These are phyloP conservation scores for Acanthornis magna DNA, from an alignment of 2,797 vertebrate species.

Conservation along the genomic window DNA sequence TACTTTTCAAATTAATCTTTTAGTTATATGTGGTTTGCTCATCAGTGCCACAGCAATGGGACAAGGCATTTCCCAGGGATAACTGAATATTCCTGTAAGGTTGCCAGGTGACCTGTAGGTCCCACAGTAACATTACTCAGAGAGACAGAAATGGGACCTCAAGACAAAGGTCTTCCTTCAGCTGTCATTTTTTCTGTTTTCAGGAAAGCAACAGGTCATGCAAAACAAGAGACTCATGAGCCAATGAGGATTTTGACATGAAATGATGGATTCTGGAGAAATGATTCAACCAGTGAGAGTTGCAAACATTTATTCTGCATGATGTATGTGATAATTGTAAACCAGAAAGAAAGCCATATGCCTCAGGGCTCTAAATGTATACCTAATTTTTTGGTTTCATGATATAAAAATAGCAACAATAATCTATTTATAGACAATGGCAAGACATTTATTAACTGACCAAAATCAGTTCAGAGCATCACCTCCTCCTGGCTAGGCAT, in stretches of 20 bases:
- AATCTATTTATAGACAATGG: not conserved
- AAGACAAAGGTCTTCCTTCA: slow-evolving; percentile 17
- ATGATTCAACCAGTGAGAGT: not conserved
- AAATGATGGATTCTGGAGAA: slow-evolving; percentile 20
- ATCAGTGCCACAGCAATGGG: slow-evolving; percentile 15
- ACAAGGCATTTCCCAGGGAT: not conserved
- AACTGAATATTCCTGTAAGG: slow-evolving; percentile 30
- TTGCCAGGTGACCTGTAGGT: slow-evolving; percentile 29
- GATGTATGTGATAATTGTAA: not conserved
- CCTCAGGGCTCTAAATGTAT: not conserved
- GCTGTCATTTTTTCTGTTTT: not conserved
- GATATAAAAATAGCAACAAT: not conserved
- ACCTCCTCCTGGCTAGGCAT: not conserved
- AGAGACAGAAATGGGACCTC: slow-evolving; percentile 21
- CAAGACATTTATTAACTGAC: not conserved
- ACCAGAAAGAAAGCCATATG: not conserved
- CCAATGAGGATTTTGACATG: not conserved
- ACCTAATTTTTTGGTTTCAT: not conserved
- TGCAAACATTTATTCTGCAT: not conserved
- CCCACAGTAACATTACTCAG: slow-evolving; percentile 22
- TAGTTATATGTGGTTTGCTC: slow-evolving; percentile 44
- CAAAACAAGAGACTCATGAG: not conserved
- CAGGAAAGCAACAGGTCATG: slow-evolving; percentile 15
- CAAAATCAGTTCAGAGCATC: slow-evolving; percentile 12
- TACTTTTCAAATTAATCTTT: slow-evolving; percentile 7